Conservation (phyloP, 2,113 vertebrate genomes). For the Nettapus auritus region DNA sequence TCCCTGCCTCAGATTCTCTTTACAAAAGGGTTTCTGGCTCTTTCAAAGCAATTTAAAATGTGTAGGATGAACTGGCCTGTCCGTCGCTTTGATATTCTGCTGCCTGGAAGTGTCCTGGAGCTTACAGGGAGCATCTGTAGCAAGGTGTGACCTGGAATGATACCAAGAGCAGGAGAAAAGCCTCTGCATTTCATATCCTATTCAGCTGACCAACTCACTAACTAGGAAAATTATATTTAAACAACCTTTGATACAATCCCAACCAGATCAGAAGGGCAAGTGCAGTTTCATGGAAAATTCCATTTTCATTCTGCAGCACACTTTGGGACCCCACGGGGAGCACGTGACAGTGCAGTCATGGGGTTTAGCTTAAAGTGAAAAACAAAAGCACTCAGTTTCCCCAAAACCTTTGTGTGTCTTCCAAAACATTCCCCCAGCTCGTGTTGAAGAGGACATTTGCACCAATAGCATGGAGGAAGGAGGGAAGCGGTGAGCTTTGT, state of each 20-base stretch:
- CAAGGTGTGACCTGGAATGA: not conserved
- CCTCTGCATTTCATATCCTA: not conserved
- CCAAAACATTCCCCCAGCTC: not conserved
- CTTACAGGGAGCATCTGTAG: not conserved
- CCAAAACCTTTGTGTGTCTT: not conserved
- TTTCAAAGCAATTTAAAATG: conserved; percentile 53
- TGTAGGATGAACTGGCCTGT: conserved; percentile 12
- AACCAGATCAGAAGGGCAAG: not conserved
- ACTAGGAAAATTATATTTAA: not conserved
- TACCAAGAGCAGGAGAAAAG: not conserved
- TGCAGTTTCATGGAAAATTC: not conserved
- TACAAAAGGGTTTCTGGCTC: not conserved
- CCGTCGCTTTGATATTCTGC: not conserved
- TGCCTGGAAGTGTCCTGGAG: conserved; percentile 19
- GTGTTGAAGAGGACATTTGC: not conserved
- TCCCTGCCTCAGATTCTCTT: not conserved
- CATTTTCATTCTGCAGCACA: not conserved
- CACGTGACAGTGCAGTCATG: rapidly evolving
- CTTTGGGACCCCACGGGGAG: not conserved
- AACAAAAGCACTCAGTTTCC: not conserved
- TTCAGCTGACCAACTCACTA: not conserved
- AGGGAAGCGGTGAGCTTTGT: not conserved
- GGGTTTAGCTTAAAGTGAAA: not conserved
- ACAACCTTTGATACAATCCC: not conserved
- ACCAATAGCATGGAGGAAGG: not conserved